Evolutionary conservation across 1,140 invertebrate species (phyloP).

Genomic region (Octopus bimaculoides): DNA sequence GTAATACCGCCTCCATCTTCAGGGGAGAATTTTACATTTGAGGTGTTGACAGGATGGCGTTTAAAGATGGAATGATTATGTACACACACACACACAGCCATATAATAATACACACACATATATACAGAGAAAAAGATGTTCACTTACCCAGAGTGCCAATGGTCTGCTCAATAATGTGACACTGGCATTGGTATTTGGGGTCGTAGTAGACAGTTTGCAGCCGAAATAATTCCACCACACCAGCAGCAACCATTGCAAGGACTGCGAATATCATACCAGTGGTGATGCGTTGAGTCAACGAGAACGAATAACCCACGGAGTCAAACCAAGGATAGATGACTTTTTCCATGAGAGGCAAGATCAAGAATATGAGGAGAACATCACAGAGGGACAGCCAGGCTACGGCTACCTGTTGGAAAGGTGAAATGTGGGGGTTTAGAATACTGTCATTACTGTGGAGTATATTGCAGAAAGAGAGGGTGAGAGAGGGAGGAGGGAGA

Average conservation of each 20-base stretch:
- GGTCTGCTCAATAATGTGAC: slow-evolving; percentile 27
- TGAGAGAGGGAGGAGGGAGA: background rate
- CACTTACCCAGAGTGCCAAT: slow-evolving; percentile 33
- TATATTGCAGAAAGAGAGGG: no score
- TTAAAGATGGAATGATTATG: no score
- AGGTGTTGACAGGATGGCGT: no score
- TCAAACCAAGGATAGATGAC: slow-evolving; percentile 57
- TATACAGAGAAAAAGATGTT: slow-evolving; percentile 25
- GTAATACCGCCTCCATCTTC: no score
- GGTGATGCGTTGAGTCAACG: slow-evolving; percentile 46
- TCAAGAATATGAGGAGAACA: slow-evolving; percentile 52
- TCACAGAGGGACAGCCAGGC: slow-evolving; percentile 61
- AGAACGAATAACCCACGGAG: slow-evolving; percentile 32
- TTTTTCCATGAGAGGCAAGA: slow-evolving; percentile 58
- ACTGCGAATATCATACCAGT: slow-evolving; percentile 59
- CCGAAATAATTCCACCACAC: slow-evolving; percentile 46
- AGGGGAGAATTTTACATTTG: no score
- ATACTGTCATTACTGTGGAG: no score
- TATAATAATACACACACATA: slow-evolving; percentile 32
- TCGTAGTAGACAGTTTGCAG: slow-evolving; percentile 34
- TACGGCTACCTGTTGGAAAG: slow-evolving; percentile 40
- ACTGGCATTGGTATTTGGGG: slow-evolving; percentile 20
- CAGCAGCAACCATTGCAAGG: slow-evolving; percentile 56
- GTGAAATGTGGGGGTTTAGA: no score
- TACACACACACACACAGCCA: slow-evolving; percentile 26